Evolutionary conservation across 2,888 invertebrate genomes (phyloP), one percentile per base, ranked within the genome.

Genomic region (Dermolepida albohirtum): DNA sequence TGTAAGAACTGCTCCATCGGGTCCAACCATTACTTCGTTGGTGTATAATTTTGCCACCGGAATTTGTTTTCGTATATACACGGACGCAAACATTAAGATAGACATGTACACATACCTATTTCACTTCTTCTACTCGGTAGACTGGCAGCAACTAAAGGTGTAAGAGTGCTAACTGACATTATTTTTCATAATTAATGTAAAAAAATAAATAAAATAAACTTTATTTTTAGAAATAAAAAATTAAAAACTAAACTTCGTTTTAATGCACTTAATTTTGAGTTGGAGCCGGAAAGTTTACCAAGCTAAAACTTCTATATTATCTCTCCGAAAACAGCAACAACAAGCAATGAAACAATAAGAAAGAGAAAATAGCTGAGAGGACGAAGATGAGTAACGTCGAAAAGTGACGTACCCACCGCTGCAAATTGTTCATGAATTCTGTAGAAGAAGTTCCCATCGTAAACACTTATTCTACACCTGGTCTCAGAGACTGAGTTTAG

Each of bases 381-480:
- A 44, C 34, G 34, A 34, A 14, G 39, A 27, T n/a, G 14, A 34
- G 34, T 7, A 16, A 62, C 47, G 34, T 39, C 59, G 47, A 62
- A 47, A 47, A 57, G 43, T 57, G 57, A 62, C 34, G 47, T 62
- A 16, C 34, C 59, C 34, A 62, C 59, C 47, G 47, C 16, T 10
- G 34, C 47, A 62, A 62, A 34, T 62, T 62, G 47, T 62, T 62
- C 34, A 47, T 62, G 59, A 62, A 47, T 47, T 34, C 47, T 5
- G 47, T 34, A 12, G 47, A 62, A 44, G 44, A 57, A 49, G 49
- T 62, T 62, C 47, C 12, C 47, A 47, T 47, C 59, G 47, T 62
- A 62, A 62, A 62, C 59, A 62, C 16, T 47, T 14, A 62, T 62
- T 62, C 47, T 62, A 47, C 59, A 62, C 59, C 59, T 62, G 59